These are phyloP conservation scores for Sinhomidia bicolor DNA, from an alignment of 2,888 invertebrate genomes.

Conservation along the genomic window DNA sequence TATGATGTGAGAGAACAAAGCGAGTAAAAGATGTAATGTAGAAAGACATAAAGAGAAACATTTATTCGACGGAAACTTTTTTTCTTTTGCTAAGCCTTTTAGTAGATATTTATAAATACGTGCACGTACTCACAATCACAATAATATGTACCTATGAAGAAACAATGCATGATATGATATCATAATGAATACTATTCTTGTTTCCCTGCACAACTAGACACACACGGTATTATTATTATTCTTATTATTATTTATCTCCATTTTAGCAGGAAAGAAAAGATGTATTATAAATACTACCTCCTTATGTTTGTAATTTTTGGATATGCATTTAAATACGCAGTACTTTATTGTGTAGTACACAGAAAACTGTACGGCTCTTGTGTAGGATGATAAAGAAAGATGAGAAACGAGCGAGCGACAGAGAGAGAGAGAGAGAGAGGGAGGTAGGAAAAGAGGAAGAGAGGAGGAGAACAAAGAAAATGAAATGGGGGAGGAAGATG, in stretches of 20 bases:
- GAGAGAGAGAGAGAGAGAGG: too few relatives aligned
- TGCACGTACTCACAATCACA: neutral
- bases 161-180: conserved; percentile 22
- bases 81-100: too few relatives aligned
- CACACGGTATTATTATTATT: neutral
- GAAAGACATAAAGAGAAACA: too few relatives aligned
- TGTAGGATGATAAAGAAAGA: neutral
- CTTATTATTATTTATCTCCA: too few relatives aligned
- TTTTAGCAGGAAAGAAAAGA: neutral
- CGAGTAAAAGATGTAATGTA: too few relatives aligned
- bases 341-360: too few relatives aligned
- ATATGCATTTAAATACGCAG: neutral
- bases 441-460: too few relatives aligned
- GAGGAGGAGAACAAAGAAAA: conserved; percentile 31
- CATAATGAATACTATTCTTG: neutral
- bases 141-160: neutral
- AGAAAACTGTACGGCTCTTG: neutral
- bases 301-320: neutral
- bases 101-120: conserved; percentile 1
- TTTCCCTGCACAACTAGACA: neutral
- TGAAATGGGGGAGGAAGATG: conserved; percentile 32
- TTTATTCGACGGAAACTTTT: too few relatives aligned
- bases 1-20: too few relatives aligned
- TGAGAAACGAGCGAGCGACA: neutral
- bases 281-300: neutral